Evolutionary conservation across 2,113 vertebrate species (phyloP).

Genomic region (Chrysemys picta): DNA sequence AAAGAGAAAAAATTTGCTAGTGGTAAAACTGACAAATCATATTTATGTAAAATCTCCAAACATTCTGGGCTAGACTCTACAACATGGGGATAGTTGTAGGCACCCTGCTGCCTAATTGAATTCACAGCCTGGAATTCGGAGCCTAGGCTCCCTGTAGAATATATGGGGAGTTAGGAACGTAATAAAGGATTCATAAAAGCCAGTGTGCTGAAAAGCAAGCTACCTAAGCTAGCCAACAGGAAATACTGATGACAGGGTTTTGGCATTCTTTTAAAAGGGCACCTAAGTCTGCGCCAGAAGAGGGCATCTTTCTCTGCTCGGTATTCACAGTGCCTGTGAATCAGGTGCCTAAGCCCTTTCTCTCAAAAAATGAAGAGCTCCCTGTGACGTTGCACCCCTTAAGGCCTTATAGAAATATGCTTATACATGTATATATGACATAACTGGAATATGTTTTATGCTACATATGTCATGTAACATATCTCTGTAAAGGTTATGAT

Average conservation of each 20-base stretch:
- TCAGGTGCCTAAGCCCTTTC: neutral
- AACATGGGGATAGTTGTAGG: neutral
- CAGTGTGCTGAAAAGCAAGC: neutral
- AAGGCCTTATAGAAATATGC: too few species aligned
- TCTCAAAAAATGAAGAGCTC: neutral
- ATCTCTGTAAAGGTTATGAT: too few species aligned
- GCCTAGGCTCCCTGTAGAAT: neutral
- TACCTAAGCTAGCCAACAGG: neutral
- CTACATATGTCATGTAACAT: too few species aligned
- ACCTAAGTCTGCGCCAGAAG: neutral
- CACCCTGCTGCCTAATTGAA: neutral
- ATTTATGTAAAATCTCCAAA: neutral
- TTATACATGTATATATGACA: too few species aligned
- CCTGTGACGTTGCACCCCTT: too few species aligned
- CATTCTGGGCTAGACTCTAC: neutral
- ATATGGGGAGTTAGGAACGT: neutral
- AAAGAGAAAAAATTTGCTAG: fast-evolving
- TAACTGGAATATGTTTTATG: too few species aligned
- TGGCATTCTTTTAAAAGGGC: neutral
- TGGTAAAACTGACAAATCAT: neutral
- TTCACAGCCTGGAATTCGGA: neutral
- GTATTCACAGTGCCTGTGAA: neutral
- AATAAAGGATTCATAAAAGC: neutral
- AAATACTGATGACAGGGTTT: neutral
- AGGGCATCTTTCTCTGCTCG: neutral